phyloP scores from a whole-genome alignment of 2,797 vertebrate species.

The Sparidentex hasta region DNA sequence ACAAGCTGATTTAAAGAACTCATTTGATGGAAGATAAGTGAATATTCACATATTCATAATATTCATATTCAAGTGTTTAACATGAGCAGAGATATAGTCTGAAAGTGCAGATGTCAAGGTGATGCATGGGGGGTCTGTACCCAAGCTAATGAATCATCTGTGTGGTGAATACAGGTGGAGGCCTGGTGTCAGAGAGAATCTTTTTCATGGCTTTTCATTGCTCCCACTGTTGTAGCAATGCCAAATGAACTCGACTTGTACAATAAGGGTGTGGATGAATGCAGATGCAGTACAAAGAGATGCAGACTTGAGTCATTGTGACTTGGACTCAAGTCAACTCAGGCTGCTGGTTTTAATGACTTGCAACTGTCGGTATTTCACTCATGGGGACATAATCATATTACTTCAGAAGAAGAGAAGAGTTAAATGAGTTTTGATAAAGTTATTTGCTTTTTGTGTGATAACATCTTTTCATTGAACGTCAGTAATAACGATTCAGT shows the following conservation, averaged over 20 bases:
- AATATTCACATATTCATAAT: conserved; percentile 19
- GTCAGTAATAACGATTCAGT: too few relatives aligned
- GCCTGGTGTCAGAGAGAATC: not conserved
- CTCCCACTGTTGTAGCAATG: not conserved
- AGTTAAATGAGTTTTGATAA: too few relatives aligned
- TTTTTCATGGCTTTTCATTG: not conserved
- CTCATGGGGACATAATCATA: too few relatives aligned
- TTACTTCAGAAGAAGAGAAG: too few relatives aligned
- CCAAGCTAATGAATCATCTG: conserved; percentile 42
- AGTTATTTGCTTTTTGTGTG: too few relatives aligned
- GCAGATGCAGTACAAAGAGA: not conserved
- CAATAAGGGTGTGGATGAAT: not conserved
- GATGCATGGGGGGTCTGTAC: conserved; percentile 42
- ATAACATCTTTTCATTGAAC: too few relatives aligned
- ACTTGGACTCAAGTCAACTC: too few relatives aligned
- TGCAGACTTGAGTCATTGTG: too few relatives aligned
- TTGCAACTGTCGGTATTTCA: too few relatives aligned
- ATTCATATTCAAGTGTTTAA: conserved; percentile 16
- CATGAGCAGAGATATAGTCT: conserved; percentile 15
- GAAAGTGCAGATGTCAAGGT: conserved; percentile 42
- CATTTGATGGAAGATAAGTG: conserved; percentile 9
- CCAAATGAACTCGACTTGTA: not conserved
- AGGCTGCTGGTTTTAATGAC: too few relatives aligned
- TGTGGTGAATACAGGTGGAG: conserved; percentile 24
- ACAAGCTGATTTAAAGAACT: conserved; percentile 3